phyloP scores from a whole-genome alignment of 1,140 invertebrate species.

The Tetragnatha versicolor region DNA sequence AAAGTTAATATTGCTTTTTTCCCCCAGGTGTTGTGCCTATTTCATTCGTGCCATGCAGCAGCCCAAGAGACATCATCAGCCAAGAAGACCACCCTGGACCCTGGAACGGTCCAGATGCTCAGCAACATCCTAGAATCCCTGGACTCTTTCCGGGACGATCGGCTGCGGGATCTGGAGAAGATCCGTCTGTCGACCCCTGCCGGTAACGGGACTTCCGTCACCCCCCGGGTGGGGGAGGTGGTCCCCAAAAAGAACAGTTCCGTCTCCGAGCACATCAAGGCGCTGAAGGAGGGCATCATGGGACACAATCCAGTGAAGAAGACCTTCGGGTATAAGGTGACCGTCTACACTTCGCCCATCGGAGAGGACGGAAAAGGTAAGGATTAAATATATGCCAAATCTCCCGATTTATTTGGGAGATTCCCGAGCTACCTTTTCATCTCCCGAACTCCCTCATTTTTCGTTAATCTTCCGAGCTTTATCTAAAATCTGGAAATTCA shows the following conservation, averaged over 20 bases:
- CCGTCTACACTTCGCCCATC: slow-evolving; percentile 51
- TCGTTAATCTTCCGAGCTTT: too few species aligned
- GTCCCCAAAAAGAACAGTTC: slow-evolving; percentile 13
- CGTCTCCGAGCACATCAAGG: slow-evolving; percentile 41
- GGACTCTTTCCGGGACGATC: slow-evolving; percentile 37
- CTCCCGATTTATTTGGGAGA: too few species aligned
- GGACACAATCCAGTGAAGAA: slow-evolving; percentile 52
- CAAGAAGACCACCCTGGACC: slow-evolving; percentile 16
- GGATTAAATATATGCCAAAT: not conserved
- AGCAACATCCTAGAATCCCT: slow-evolving; percentile 47
- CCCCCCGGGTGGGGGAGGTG: not conserved
- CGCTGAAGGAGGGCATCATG: slow-evolving; percentile 43
- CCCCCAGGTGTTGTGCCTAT: slow-evolving; percentile 15
- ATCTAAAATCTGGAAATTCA: too few species aligned
- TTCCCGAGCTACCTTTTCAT: too few species aligned
- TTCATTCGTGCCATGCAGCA: too few species aligned
- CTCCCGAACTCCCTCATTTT: too few species aligned
- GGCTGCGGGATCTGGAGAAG: slow-evolving; percentile 30
- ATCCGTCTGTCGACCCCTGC: slow-evolving; percentile 3
- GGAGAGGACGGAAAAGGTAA: slow-evolving; percentile 33
- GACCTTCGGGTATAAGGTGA: slow-evolving; percentile 57
- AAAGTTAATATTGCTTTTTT: too few species aligned
- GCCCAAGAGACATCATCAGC: not conserved
- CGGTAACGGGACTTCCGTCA: slow-evolving; percentile 3
- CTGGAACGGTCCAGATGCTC: slow-evolving; percentile 34